phyloP scores from a whole-genome alignment of 2,797 vertebrate genomes.

The Squalus acanthias region DNA sequence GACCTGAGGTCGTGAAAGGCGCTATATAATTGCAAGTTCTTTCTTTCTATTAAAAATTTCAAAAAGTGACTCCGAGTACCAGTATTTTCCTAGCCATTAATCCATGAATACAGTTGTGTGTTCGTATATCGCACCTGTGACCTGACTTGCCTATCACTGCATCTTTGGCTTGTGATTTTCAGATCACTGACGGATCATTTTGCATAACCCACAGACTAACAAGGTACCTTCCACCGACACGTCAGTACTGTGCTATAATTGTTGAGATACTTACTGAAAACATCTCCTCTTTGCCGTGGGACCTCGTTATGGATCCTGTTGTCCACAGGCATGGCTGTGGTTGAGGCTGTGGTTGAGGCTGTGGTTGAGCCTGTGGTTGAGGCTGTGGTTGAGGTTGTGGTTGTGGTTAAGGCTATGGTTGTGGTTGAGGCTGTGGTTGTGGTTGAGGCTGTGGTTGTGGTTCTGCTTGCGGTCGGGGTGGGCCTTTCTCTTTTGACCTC shows the following conservation, averaged over 20 bases:
- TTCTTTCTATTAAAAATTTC: background rate
- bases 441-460: background rate
- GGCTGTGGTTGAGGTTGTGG: conserved; percentile 43
- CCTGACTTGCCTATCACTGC: background rate
- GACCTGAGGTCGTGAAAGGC: background rate
- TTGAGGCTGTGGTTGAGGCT: conserved; percentile 43
- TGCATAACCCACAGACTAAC: background rate
- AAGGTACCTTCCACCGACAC: background rate
- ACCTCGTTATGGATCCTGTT: conserved; percentile 79
- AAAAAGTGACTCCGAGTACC: background rate
- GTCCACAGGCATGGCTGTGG: conserved; percentile 58
- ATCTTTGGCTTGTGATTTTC: background rate
- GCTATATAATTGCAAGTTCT: background rate
- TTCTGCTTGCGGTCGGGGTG: conserved; percentile 39
- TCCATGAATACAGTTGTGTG: background rate
- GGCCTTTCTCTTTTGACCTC: conserved; percentile 50
- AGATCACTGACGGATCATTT: background rate
- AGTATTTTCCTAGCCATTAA: background rate
- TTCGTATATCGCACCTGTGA: background rate
- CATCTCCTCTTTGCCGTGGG: conserved; percentile 84
- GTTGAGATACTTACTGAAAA: conserved; percentile 78
- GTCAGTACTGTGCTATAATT: background rate
- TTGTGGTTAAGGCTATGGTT: conserved; percentile 15
- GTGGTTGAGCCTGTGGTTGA: conserved; percentile 42
- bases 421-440: conserved; percentile 37